Evolutionary conservation across 2,888 invertebrate genomes (phyloP).

Genomic region (Habroteleia sp.): DNA sequence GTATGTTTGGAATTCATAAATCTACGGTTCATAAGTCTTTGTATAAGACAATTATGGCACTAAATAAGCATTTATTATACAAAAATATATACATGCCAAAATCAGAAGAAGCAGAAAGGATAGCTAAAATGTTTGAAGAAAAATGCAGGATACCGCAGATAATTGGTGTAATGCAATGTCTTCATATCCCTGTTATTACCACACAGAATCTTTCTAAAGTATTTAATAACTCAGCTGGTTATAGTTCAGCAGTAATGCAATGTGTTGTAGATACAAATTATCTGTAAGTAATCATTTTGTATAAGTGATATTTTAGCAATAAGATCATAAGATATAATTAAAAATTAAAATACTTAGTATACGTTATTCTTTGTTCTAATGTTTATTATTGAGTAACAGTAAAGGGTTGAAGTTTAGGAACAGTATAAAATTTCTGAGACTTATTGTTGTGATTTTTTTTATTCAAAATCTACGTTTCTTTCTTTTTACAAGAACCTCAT

Average conservation of each 20-base stretch:
- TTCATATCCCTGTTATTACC: conserved; percentile 65
- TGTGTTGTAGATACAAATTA: conserved; percentile 67
- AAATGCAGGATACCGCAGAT: conserved; percentile 69
- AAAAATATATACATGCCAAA: conserved; percentile 69
- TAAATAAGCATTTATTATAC: conserved; percentile 67
- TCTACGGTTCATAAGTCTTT: conserved; percentile 67
- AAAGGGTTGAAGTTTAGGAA: too few relatives aligned
- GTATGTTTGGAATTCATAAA: conserved; percentile 67
- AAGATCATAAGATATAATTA: too few relatives aligned
- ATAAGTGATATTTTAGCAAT: too few relatives aligned
- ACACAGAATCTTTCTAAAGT: conserved; percentile 51
- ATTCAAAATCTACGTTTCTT: too few relatives aligned
- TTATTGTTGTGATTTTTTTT: too few relatives aligned
- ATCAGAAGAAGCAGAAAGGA: conserved; percentile 63
- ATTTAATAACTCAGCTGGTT: conserved; percentile 66
- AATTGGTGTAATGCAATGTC: conserved; percentile 69
- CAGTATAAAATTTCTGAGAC: too few relatives aligned
- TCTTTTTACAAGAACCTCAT: too few relatives aligned
- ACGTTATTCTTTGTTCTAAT: too few relatives aligned
- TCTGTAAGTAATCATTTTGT: conserved; percentile 64
- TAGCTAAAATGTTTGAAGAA: conserved; percentile 67
- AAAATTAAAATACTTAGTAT: too few relatives aligned
- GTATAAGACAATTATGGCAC: conserved; percentile 68
- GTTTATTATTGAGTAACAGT: too few relatives aligned
- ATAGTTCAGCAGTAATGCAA: conserved; percentile 67